A percentile compares a stretch with the other conserved stretches of the same genome.
These are phyloP conservation scores for Trinorchestia longiramus DNA, from an alignment of 1,140 invertebrate species.

Conservation along the genomic window DNA sequence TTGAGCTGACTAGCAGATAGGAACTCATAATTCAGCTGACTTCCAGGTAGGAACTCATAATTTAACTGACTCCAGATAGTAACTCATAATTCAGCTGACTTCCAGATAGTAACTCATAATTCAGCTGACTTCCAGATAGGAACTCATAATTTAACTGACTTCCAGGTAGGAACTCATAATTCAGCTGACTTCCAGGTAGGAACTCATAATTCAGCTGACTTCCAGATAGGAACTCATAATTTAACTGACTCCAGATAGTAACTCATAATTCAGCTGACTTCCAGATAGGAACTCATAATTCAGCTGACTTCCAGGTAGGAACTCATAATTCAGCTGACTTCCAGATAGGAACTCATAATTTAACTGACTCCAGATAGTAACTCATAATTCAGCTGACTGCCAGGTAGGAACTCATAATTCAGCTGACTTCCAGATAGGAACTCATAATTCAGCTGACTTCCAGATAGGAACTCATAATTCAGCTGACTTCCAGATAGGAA, in stretches of 20 bases:
- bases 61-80: background rate
- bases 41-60: background rate
- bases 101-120: background rate
- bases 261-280: too few species aligned
- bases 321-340: background rate
- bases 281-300: background rate
- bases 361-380: too few species aligned
- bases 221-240: background rate
- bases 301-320: background rate
- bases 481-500: background rate
- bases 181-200: too few species aligned
- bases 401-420: background rate
- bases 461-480: background rate
- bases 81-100: background rate
- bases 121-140: background rate
- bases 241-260: background rate
- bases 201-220: background rate
- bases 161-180: too few species aligned
- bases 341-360: background rate
- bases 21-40: background rate
- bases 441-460: too few species aligned
- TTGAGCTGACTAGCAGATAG: background rate
- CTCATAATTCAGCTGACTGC: background rate
- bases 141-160: background rate
- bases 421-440: background rate